These are phyloP conservation scores for Heterohyrax brucei DNA, from an alignment of 2,797 vertebrate species.

Conservation along the genomic window DNA sequence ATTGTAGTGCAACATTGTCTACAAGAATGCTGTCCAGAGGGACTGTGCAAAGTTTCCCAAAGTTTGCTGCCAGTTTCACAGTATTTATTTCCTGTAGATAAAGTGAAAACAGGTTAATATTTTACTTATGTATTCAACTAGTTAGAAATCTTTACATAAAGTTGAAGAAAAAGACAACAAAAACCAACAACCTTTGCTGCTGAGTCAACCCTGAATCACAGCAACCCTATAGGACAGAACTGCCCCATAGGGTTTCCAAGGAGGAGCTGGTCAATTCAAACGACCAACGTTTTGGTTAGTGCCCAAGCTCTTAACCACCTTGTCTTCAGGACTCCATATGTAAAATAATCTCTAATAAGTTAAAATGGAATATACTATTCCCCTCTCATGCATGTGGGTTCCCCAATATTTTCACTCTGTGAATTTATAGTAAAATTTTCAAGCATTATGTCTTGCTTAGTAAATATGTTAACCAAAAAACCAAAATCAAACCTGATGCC, in stretches of 20 bases:
- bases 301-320: too few species aligned
- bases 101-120: not conserved
- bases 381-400: not conserved
- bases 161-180: not conserved
- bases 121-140: conserved; percentile 6
- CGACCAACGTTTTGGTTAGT: too few species aligned
- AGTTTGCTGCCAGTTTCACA: conserved; percentile 98
- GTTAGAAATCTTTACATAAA: conserved; percentile 24
- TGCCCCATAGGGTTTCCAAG: too few species aligned
- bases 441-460: not conserved
- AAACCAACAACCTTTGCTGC: not conserved
- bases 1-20: conserved; percentile 99
- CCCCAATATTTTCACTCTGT: not conserved
- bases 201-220: too few species aligned
- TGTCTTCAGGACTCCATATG: too few species aligned
- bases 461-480: not conserved
- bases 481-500: too few species aligned
- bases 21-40: conserved; percentile 98
- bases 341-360: not conserved
- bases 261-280: too few species aligned
- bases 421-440: not conserved
- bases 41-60: conserved; percentile 99
- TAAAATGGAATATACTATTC: conserved; percentile 7
- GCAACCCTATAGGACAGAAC: too few species aligned
- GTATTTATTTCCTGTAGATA: conserved; percentile 96